Conservation (phyloP, 2,888 invertebrate genomes). For the Tolmerus cingulatus region DNA sequence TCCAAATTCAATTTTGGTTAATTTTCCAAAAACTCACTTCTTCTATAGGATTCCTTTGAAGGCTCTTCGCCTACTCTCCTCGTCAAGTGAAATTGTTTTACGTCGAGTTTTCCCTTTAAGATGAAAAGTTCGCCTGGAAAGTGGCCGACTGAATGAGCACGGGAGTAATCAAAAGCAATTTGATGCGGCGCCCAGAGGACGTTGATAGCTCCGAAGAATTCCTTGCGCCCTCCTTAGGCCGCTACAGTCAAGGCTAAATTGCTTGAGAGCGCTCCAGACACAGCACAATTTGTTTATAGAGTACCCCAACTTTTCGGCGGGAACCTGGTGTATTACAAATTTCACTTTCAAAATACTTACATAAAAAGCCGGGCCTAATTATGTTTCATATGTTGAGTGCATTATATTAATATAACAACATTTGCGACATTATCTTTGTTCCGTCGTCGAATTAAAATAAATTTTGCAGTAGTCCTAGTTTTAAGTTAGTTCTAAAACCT, state of each 20-base stretch:
- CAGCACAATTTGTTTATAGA: not conserved
- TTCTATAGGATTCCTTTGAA: not conserved
- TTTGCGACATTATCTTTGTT: too few species aligned
- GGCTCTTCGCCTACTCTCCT: not conserved
- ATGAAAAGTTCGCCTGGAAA: not conserved
- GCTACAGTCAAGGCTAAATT: not conserved
- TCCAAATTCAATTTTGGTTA: conserved; percentile 25
- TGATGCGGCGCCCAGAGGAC: not conserved
- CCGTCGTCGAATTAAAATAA: too few species aligned
- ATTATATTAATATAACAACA: too few species aligned
- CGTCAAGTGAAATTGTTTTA: not conserved
- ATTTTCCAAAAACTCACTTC: conserved; percentile 26
- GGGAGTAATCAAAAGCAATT: not conserved
- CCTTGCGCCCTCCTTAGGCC: not conserved
- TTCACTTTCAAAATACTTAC: too few species aligned
- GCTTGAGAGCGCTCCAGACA: not conserved
- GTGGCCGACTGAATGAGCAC: not conserved
- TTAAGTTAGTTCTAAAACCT: too few species aligned
- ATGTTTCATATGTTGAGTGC: too few species aligned
- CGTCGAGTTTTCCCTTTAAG: not conserved
- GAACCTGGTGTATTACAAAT: too few species aligned
- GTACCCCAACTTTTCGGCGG: not conserved
- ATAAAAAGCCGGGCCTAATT: too few species aligned
- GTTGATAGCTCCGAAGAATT: not conserved
- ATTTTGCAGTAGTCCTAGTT: too few species aligned